Evolutionary conservation across 2,113 vertebrate genomes (phyloP).

Genomic region (Ochotona curzoniae): DNA sequence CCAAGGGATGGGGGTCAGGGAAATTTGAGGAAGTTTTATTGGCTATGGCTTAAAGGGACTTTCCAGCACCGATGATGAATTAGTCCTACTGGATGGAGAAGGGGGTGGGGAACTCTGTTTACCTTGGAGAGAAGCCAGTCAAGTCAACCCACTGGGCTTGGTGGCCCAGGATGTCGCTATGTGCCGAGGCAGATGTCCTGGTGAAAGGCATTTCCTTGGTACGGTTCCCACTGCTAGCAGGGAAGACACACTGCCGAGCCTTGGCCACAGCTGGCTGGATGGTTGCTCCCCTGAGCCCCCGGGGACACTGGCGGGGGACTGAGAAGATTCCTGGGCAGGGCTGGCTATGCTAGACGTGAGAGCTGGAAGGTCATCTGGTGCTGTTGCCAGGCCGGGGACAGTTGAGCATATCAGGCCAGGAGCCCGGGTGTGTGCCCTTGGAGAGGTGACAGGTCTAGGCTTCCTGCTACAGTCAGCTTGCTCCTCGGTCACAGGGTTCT

Average conservation of each 20-base stretch:
- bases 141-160: neutral
- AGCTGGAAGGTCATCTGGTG: constrained; percentile 20
- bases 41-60: constrained; percentile 61
- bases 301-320: neutral
- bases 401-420: constrained; percentile 40
- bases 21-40: neutral
- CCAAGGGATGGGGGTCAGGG: neutral
- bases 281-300: neutral
- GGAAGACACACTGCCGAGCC: neutral
- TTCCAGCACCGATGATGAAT: constrained; percentile 59
- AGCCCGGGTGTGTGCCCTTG: constrained; percentile 32
- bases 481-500: neutral
- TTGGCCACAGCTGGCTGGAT: neutral
- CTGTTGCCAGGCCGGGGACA: neutral
- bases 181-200: neutral
- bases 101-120: constrained; percentile 11
- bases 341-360: constrained; percentile 49
- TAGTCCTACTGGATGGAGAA: constrained; percentile 41
- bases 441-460: neutral
- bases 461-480: neutral
- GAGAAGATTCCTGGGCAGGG: constrained; percentile 25
- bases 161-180: constrained; percentile 4
- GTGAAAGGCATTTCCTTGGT: neutral
- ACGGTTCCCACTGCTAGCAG: neutral
- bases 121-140: constrained; percentile 64